These are phyloP conservation scores for Brachynemurus nebulosus DNA, from an alignment of 2,888 invertebrate species.

Conservation along the genomic window DNA sequence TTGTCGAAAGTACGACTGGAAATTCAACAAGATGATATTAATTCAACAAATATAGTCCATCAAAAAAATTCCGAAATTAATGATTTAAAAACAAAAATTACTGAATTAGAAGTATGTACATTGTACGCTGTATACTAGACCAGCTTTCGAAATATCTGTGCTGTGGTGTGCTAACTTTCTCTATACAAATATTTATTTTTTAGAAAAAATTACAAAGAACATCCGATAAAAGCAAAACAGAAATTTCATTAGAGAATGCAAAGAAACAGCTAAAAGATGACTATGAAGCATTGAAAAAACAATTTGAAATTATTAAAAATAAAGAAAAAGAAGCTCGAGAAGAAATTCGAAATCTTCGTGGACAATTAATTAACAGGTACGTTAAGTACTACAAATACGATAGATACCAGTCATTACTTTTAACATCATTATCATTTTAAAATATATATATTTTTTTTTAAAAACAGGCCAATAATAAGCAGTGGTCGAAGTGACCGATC, in stretches of 20 bases:
- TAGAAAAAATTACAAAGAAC: not conserved
- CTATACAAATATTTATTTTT: too few species aligned
- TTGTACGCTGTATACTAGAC: too few species aligned
- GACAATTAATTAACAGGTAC: slow-evolving; percentile 29
- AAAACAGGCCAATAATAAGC: too few species aligned
- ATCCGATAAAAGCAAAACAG: not conserved
- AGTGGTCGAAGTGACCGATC: slow-evolving; percentile 28
- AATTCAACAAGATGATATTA: slow-evolving; percentile 27
- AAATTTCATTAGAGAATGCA: slow-evolving; percentile 23
- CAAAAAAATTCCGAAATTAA: slow-evolving; percentile 30
- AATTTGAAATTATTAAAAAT: slow-evolving; percentile 36
- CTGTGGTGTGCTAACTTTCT: too few species aligned
- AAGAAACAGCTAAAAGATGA: slow-evolving; percentile 27
- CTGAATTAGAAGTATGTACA: not conserved
- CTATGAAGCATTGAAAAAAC: slow-evolving; percentile 29
- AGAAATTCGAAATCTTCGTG: slow-evolving; percentile 32
- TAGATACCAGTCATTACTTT: not conserved
- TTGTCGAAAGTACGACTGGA: slow-evolving; percentile 30
- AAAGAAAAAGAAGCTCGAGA: slow-evolving; percentile 38
- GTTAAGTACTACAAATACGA: slow-evolving; percentile 5
- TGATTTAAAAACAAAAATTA: not conserved
- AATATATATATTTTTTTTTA: not conserved
- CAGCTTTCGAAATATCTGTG: too few species aligned
- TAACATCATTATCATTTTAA: not conserved
- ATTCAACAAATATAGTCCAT: slow-evolving; percentile 28